Evolutionary conservation across 2,113 vertebrate species (phyloP), one percentile per base, ranked within the genome.

Genomic region (Menidia beryllina): DNA sequence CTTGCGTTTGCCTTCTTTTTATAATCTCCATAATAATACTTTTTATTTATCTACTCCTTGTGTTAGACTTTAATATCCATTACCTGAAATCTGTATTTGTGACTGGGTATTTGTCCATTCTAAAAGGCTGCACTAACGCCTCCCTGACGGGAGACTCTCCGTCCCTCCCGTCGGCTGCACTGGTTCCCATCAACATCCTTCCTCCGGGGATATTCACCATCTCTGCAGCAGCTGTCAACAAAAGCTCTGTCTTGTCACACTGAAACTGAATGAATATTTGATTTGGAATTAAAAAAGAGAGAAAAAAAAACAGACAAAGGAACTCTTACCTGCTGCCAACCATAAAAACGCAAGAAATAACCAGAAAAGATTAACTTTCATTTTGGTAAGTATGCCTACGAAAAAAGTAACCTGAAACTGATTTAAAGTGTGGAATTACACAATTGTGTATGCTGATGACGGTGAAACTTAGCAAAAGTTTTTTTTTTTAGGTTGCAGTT

Each of bases 1-100:
- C 0, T 4, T 8, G 0, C 5, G 2, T 68, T 50, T n/a, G 23
- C 12, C 10, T 45, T 8, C 14, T 5, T 0, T 36, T 14, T 0
- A 66, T 0, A 11, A 9, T 51, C 6, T n/a, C n/a, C n/a, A n/a
- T n/a, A n/a, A n/a, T n/a, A n/a, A n/a, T n/a, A n/a, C n/a, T 30
- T 2, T 0, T 0, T 0, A n/a, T 14, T 14, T 12, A 2, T 3
- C 2, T 61, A 1, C 0, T 12, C 2, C 7, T 7, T 27, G 3
- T 7, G 4, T 43, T 3, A 2, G 1, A 5, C 36, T 15, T 47
- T 0, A 11, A 13, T 2, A 21, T 25, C 17, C 14, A 5, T 74
- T 79, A 99, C 97, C 97, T 96, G 89, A 99, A 99, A 4, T 95
- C 91, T 21, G 87, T 57, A 83, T 97, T 99, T 0, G 96, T 97